Base-by-base conservation (phyloP, 2,888 invertebrate species). In the Deroplatys truncata region DNA sequence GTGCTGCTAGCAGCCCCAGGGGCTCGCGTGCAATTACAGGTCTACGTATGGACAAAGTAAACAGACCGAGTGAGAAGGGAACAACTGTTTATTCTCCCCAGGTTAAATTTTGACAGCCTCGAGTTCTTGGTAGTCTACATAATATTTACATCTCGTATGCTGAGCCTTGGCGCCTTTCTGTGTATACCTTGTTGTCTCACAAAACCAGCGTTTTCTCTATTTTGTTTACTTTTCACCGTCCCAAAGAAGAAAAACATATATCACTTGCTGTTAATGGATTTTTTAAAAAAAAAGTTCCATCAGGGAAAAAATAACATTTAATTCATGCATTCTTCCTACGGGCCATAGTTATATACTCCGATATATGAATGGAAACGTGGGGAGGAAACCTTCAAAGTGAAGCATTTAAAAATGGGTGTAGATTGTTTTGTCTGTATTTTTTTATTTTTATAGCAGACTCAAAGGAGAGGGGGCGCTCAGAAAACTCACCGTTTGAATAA, bases 241-340 rank as follows among this genome's bases (percentile, higher is more conserved):
- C 84, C 86, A 85, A 89, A 84, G 35, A 35, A 28, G 43, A 13
- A 83, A 83, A 82, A 89, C 56, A 72, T 56, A 89, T 90, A 90
- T 90, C 90, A 88, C 84, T 87, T 43, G 88, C 82, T 89, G 89
- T 90, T 89, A 90, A 89, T 89, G 89, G 89, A 89, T 89, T 88
- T 82, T 72, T 43, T 43, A 35, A 13, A 72, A 72, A 56, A 90
- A 83, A 84, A 89, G 84, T 85, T 72, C 85, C 72, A 72, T 86
- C 72, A 86, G 56, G 72, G 29, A 86, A 31, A 89, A 83, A 90
- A 88, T 90, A 90, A 89, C 88, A 90, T 89, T 89, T 85, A 84
- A 89, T 89, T 90, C 82, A 85, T 89, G 84, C 35, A 83, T 88
- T 89, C 84, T 84, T 89, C 49, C 89, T 83, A 35, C 29, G 56